Conservation (phyloP, 2,113 vertebrate species). For the Calidris pygmaea region DNA sequence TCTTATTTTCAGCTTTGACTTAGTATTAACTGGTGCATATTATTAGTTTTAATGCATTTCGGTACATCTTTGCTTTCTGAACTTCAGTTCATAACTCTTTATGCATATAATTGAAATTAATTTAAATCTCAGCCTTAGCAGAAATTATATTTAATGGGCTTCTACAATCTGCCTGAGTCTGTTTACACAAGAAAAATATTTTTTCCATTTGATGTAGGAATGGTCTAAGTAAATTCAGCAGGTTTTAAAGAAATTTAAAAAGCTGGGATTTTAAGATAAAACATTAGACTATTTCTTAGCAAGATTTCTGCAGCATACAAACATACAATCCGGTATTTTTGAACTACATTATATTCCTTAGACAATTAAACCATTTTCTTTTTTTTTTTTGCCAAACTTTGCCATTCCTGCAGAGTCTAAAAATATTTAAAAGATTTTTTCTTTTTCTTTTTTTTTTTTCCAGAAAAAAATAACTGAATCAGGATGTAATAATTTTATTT, state of each 20-base stretch:
- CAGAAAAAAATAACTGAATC: not conserved
- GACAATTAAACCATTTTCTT: not conserved
- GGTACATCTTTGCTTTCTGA: not conserved
- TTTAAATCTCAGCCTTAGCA: not conserved
- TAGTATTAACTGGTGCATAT: not conserved
- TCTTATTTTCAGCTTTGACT: constrained; percentile 1
- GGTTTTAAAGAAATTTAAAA: not conserved
- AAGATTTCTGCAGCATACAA: not conserved
- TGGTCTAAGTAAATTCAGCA: not conserved
- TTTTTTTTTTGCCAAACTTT: not conserved
- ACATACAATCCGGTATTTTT: not conserved
- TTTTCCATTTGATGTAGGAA: not conserved
- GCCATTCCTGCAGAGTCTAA: not conserved
- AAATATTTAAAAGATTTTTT: not conserved
- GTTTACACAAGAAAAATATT: not conserved
- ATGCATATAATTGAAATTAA: not conserved
- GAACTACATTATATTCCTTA: not conserved
- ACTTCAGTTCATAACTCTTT: not conserved
- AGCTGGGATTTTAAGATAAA: not conserved
- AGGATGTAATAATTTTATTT: not conserved
- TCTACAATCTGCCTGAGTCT: not conserved
- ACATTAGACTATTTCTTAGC: not conserved
- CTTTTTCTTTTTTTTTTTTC: not conserved
- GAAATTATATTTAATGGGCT: not conserved
- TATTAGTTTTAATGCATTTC: not conserved